phyloP scores from a whole-genome alignment of 1,140 invertebrate genomes.

The Megalopta genalis region DNA sequence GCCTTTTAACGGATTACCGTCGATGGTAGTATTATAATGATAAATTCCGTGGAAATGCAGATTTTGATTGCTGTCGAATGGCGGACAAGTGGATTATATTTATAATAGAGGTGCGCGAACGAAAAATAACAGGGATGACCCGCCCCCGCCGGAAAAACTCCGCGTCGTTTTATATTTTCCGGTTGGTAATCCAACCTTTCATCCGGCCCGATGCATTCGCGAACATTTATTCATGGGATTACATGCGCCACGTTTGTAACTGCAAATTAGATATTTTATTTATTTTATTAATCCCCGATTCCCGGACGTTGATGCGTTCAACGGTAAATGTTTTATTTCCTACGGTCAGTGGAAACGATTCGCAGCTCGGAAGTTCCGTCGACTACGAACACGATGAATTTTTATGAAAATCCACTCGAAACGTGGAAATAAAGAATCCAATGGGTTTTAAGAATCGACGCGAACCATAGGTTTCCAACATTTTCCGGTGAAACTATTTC shows the following conservation, averaged over 20 bases:
- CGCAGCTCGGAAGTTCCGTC: background rate
- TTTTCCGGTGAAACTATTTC: too few relatives aligned
- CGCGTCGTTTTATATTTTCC: constrained; percentile 10
- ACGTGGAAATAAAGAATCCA: too few relatives aligned
- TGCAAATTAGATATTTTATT: constrained; percentile 37
- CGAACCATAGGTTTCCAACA: too few relatives aligned
- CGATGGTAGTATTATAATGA: constrained; percentile 35
- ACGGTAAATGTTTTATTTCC: background rate
- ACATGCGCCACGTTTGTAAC: constrained; percentile 8
- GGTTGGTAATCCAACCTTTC: background rate
- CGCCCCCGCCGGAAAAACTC: background rate
- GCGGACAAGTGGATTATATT: constrained; percentile 36
- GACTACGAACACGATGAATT: background rate
- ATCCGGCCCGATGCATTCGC: background rate
- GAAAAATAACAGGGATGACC: constrained; percentile 21
- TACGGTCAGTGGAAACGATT: background rate
- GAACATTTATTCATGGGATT: constrained; percentile 19
- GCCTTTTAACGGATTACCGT: constrained; percentile 42
- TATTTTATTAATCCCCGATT: constrained; percentile 33
- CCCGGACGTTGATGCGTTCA: background rate
- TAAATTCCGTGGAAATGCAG: constrained; percentile 37
- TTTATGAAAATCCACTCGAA: background rate
- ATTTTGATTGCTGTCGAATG: constrained; percentile 38
- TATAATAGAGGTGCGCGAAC: constrained; percentile 16
- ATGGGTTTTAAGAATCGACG: too few relatives aligned